Evolutionary conservation across 2,797 vertebrate genomes (phyloP).

Genomic region (Astyanax mexicanus): DNA sequence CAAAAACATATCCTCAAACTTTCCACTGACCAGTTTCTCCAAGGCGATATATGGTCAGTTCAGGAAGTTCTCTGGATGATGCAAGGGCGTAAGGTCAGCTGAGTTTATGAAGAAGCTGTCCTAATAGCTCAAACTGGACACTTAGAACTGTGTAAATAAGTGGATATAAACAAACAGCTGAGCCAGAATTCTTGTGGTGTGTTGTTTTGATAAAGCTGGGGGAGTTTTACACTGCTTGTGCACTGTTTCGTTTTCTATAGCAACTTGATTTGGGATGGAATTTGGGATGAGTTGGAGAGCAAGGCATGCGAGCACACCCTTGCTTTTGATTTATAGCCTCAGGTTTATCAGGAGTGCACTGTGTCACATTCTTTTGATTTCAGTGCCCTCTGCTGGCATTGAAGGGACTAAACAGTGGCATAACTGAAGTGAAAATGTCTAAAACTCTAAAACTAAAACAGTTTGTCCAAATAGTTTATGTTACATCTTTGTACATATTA

Average conservation of each 20-base stretch:
- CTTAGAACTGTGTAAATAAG: background rate
- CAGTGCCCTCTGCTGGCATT: slow-evolving; percentile 40
- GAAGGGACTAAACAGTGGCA: background rate
- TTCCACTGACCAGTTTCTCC: background rate
- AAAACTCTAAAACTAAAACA: too few species aligned
- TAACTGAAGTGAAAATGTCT: too few species aligned
- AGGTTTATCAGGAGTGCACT: background rate
- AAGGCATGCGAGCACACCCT: background rate
- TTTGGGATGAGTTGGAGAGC: too few species aligned
- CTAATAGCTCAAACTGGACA: slow-evolving; percentile 18
- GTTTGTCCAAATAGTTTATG: too few species aligned
- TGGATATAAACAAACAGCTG: slow-evolving; percentile 17
- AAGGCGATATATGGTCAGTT: background rate
- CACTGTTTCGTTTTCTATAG: background rate
- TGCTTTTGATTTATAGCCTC: background rate
- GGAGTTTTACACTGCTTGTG: background rate
- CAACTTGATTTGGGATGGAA: background rate
- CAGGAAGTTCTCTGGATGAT: slow-evolving; percentile 14
- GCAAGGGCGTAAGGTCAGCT: background rate
- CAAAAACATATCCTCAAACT: background rate
- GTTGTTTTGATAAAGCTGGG: background rate
- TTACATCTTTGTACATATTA: too few species aligned
- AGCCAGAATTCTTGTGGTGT: slow-evolving; percentile 30
- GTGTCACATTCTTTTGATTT: slow-evolving; percentile 24
- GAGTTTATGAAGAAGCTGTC: slow-evolving; percentile 8